Evolutionary conservation across 2,113 vertebrate species (phyloP).

Genomic region (Siphamia tubifer): DNA sequence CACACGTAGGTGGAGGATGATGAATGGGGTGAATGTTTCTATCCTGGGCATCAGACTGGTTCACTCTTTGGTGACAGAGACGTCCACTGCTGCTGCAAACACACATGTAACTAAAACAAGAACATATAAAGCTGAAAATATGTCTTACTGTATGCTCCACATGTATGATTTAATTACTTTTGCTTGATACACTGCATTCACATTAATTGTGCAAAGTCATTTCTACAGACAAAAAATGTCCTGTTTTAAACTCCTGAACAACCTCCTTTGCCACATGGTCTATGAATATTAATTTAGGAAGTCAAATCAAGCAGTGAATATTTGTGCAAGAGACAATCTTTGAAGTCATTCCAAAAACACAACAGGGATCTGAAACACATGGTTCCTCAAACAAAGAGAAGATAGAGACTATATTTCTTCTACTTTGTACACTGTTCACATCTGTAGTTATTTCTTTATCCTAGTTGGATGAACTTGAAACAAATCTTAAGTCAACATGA

Average conservation of each 20-base stretch:
- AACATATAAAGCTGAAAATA: too few relatives aligned
- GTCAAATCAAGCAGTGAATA: slow-evolving; percentile 31
- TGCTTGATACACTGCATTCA: background rate
- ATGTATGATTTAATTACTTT: too few relatives aligned
- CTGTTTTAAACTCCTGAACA: slow-evolving; percentile 12
- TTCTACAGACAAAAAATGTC: background rate
- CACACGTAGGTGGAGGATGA: background rate
- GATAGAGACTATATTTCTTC: slow-evolving; percentile 27
- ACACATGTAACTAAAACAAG: background rate
- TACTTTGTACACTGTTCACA: slow-evolving; percentile 42
- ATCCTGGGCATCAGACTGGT: slow-evolving; percentile 6
- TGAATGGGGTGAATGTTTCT: background rate
- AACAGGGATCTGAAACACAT: slow-evolving; percentile 52
- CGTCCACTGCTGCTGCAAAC: background rate
- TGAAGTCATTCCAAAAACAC: slow-evolving; percentile 67
- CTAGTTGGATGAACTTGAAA: slow-evolving; percentile 58
- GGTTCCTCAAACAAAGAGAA: slow-evolving; percentile 53
- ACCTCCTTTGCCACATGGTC: slow-evolving; percentile 18
- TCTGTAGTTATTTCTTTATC: slow-evolving; percentile 54
- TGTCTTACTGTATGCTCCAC: too few relatives aligned
- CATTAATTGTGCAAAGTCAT: slow-evolving; percentile 5
- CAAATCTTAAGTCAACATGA: slow-evolving; percentile 53
- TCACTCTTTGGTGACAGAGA: background rate
- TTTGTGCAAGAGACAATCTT: slow-evolving; percentile 53
- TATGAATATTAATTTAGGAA: slow-evolving; percentile 52